Percentiles rank a stretch among this genome's conserved stretches.
These are phyloP conservation scores for Lepidonotus clava DNA, from an alignment of 2,888 invertebrate species.

Conservation along the genomic window DNA sequence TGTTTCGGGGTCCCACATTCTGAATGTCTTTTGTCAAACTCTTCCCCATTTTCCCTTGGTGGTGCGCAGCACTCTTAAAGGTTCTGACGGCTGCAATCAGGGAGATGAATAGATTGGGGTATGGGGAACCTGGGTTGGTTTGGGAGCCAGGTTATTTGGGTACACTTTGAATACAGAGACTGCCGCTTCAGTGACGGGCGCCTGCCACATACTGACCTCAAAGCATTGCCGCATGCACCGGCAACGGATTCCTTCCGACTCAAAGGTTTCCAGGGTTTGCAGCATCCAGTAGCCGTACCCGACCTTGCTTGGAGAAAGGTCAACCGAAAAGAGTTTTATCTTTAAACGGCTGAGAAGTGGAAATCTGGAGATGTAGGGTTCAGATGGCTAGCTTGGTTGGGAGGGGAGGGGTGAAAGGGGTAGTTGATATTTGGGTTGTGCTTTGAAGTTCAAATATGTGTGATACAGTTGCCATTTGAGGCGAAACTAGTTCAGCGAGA, in stretches of 20 bases:
- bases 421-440: neutral
- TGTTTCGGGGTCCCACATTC: neutral
- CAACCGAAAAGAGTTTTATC: constrained; percentile 24
- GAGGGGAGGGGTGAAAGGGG: neutral
- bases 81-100: constrained; percentile 21
- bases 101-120: constrained; percentile 32
- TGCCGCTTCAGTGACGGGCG: neutral
- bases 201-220: constrained; percentile 1
- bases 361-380: neutral
- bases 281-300: neutral
- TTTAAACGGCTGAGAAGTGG: constrained; percentile 3
- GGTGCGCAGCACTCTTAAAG: neutral
- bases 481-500: neutral
- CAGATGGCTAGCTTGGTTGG: neutral
- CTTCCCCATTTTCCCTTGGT: neutral
- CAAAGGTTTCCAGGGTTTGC: constrained; percentile 8
- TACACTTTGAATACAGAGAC: constrained; percentile 2
- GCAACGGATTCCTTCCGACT: neutral
- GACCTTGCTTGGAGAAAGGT: neutral
- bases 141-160: constrained; percentile 3
- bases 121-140: neutral
- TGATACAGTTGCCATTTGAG: too few species aligned
- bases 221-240: neutral
- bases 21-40: neutral
- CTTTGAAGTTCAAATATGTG: too few species aligned